Evolutionary conservation across 2,888 invertebrate species (phyloP).

Genomic region (Melanostoma mellinum): DNA sequence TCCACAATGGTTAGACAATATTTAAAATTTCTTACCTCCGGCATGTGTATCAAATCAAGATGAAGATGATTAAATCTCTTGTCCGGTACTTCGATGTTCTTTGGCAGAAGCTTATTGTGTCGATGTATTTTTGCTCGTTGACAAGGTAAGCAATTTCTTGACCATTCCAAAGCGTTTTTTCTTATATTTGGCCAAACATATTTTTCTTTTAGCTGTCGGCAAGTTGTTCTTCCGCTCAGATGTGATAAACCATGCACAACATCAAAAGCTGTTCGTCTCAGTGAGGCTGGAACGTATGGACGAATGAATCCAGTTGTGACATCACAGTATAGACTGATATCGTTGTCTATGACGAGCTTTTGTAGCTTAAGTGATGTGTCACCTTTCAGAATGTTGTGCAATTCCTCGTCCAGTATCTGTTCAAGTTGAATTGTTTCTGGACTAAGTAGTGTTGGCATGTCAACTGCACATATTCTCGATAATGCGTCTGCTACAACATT

Average conservation of each 20-base stretch:
- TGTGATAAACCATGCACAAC: conserved; percentile 40
- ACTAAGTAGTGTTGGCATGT: background rate
- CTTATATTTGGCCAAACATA: conserved; percentile 64
- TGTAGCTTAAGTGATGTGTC: too few species aligned
- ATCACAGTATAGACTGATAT: conserved; percentile 48
- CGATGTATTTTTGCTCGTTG: background rate
- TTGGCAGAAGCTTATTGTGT: background rate
- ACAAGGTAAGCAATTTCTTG: background rate
- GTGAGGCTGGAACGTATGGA: conserved; percentile 34
- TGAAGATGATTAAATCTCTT: background rate
- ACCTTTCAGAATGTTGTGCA: too few species aligned
- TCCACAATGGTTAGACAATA: conserved; percentile 4
- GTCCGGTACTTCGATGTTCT: conserved; percentile 1
- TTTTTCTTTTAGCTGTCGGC: conserved; percentile 24
- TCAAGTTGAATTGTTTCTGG: background rate
- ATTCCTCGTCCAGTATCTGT: background rate
- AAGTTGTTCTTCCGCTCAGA: conserved; percentile 35
- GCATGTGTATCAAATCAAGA: conserved; percentile 1
- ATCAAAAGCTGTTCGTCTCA: conserved; percentile 9
- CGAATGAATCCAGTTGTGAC: conserved; percentile 7
- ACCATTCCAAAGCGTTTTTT: conserved; percentile 5
- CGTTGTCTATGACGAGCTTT: background rate
- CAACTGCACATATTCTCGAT: background rate
- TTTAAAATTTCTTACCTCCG: conserved; percentile 6
- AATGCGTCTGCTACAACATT: conserved; percentile 7